Evolutionary conservation across 2,797 vertebrate genomes (phyloP), one percentile per base, ranked within the genome.

Genomic region (Urophycis tenuis): DNA sequence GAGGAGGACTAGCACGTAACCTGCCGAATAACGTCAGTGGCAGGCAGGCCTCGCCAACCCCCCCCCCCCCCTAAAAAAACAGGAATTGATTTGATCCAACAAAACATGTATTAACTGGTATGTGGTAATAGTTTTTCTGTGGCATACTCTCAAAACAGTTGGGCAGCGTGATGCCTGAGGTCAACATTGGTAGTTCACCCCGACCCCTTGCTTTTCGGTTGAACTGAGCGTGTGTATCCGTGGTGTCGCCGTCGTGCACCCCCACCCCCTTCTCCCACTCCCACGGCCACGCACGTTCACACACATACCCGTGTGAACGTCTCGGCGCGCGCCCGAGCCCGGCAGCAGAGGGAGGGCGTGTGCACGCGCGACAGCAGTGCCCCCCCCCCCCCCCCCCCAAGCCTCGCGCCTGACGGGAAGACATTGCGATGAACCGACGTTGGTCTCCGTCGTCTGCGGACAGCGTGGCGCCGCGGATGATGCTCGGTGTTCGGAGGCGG

Each of bases 11-110:
- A 86, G 64, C 92, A 92, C 79, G 74, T 93, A 93, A 93, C 82
- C 80, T 86, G 84, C 86, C 81, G 31, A 83, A 85, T 88, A 91
- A 91, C 89, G 90, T 90, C 89, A 92, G 87, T 90, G 91, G 87
- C 89, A 87, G 83, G 71, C 76, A 72, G 79, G 81, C 75, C 80
- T 85, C 84, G 85, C 82, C 82, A 86, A 85, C 32, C 17, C 6
- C 30, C n/a, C n/a, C n/a, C n/a, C n/a, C n/a, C n/a, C n/a, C n/a
- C n/a, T n/a, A n/a, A n/a, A 53, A 6, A 60, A 60, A 60, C 8
- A 60, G 4, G n/a, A 9, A 25, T 60, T 25, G 3, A 60, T 60
- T 60, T 60, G 53, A n/a, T 60, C 17, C n/a, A 60, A 60, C 3
- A 22, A 60, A 60, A 60, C 0, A 60, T 2, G 1, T 2, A 25